Evolutionary conservation across 2,888 invertebrate species (phyloP).

Genomic region (Andricus quercusramuli): DNA sequence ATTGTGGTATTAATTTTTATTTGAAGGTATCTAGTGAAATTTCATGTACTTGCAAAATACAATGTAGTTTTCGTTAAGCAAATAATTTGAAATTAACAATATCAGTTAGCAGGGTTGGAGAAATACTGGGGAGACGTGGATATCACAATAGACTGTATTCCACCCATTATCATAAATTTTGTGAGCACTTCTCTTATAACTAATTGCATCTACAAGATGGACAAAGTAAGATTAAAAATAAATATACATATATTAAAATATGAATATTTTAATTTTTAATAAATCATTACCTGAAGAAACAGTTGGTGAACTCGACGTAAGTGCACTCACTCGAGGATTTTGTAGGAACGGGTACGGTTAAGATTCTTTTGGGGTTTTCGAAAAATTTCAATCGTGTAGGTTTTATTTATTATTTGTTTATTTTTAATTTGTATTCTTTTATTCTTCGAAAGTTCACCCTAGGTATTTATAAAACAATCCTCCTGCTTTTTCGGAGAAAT

Average conservation of each 20-base stretch:
- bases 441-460: too few relatives aligned
- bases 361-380: too few relatives aligned
- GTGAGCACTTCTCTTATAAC: background rate
- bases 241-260: background rate
- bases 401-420: too few relatives aligned
- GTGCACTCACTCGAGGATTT: too few relatives aligned
- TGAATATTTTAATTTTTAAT: background rate
- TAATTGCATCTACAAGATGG: background rate
- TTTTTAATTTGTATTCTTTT: too few relatives aligned
- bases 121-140: slow-evolving; percentile 11
- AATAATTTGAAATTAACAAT: background rate
- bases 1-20: too few relatives aligned
- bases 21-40: background rate
- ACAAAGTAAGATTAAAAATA: background rate
- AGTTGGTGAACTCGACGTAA: too few relatives aligned
- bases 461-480: too few relatives aligned
- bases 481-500: too few relatives aligned
- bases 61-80: background rate
- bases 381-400: too few relatives aligned
- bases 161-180: background rate
- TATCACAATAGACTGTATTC: background rate
- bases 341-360: too few relatives aligned
- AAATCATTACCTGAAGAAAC: background rate
- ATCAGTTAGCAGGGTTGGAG: background rate
- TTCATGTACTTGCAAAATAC: background rate